Base-by-base conservation (phyloP, 2,113 vertebrate genomes). In the Xenus cinereus region DNA sequence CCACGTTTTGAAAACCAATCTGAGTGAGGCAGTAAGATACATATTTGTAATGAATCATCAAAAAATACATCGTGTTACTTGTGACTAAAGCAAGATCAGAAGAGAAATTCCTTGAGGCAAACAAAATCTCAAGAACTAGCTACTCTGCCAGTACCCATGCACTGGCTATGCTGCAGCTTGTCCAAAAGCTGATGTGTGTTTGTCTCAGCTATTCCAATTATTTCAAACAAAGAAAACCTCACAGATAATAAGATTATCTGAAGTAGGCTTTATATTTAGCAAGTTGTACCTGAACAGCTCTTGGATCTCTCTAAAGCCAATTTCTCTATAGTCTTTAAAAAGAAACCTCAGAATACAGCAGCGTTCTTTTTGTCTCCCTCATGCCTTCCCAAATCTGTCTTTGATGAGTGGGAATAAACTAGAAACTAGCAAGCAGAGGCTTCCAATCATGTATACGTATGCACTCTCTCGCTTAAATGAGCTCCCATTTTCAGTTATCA, bases 1-100 rank as follows among this genome's bases (percentile, higher is more conserved):
- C 7, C 60, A 51, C 16, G 24, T 53, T 82, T 72, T 89, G 37
- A 48, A 91, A 93, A 48, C 2, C 12, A 89, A 28, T 51, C 26
- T 48, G 30, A 68, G 8, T 33, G 16, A 79, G 41, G 33, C 33
- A 64, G 27, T 22, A 72, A 79, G 27, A 62, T 22, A 63, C 4
- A 20, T 78, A 90, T 24, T 64, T 24, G 33, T 33, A 69, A 75
- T 17, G 48, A 91, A 64, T 63, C 57, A 39, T 12, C 8, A 15
- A 63, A 72, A 72, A 68, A 7, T 35, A 48, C 0, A 2, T 14
- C 0, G 1, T 3, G 0, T n/a, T 60, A 45, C 35, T 79, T 2
- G 0, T 37, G 45, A 85, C 56, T 82, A 86, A 69, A 71, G 23
- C 39, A 69, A 84, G n/a, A 33, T 71, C n/a, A 89, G 46, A 43